Base-by-base conservation (phyloP, 2,797 vertebrate species). In the Halcyon leucocephala region DNA sequence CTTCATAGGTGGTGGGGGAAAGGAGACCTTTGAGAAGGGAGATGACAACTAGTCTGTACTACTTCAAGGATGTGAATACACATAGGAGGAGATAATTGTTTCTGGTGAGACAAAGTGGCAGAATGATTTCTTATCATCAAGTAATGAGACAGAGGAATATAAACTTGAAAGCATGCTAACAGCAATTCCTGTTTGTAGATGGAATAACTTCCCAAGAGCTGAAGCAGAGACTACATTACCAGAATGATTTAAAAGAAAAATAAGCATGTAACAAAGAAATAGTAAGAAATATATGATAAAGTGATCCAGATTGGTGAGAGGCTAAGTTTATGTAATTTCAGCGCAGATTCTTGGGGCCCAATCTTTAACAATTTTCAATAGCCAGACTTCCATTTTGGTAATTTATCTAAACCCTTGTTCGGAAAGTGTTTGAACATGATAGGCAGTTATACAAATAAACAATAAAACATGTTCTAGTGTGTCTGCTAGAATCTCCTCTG, bases 41-140 rank as follows among this genome's bases (percentile, higher is more conserved):
- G 55, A 66, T 79, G 71, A 33, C 73, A 89, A 33, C 44, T 90
- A 12, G 46, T 86, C 69, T 69, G 14, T 60, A 62, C 54, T 65
- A 71, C 78, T 96, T 93, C 81, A 92, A 91, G 48, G 58, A 37
- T 81, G 28, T 41, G 82, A 94, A 91, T 78, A 62, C 37, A 81
- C 46, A 66, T 18, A 71, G 79, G 67, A 89, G 81, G 42, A 89
- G 49, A 80, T 49, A 65, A 61, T 64, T 77, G 28, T 44, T 79
- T 90, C 84, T 82, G 41, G 19, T 5, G 33, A 86, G 55, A 67
- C 39, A 48, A 86, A 73, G 79, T 71, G 41, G 35, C 79, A 89
- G 64, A 82, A 80, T 72, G 39, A 42, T 77, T 93, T 94, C 79
- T 93, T 80, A 87, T 52, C 70, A 29, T 69, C 54, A 74, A 78